Evolutionary conservation across 2,797 vertebrate species (phyloP), one percentile per base, ranked within the genome.

Genomic region (Sebastes melanostomus): DNA sequence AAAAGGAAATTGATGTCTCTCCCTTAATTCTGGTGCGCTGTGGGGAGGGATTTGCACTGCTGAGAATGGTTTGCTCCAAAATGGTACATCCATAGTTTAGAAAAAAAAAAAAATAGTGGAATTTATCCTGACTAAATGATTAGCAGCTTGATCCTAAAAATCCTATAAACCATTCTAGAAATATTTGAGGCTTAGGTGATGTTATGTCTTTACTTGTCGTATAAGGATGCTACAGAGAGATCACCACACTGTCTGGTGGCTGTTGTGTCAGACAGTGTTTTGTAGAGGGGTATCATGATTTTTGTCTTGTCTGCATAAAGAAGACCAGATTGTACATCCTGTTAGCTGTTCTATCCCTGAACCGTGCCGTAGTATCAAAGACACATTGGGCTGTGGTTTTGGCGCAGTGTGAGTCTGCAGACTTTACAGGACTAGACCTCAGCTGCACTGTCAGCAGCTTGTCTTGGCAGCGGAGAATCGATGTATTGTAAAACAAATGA

Each of bases 1-100:
- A 93, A 93, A 93, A 87, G 65, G 66, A 89, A 85, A 94, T 92
- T 92, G 80, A 93, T 92, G 89, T 87, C 75, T 89, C 76, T 79
- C 36, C 55, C 52, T 74, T 82, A 74, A 82, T 69, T 70, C 18
- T 60, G 62, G 20, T 13, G 78, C 63, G 32, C 65, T 68, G 81
- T 73, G 69, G 22, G 73, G 59, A 3, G 27, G 1, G 65, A 67
- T 54, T 8, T 75, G 20, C 67, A 30, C 27, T 60, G 67, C 29
- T 32, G 52, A 66, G 55, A 56, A 77, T 50, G 38, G 22, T 50
- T 84, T 32, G 18, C 25, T 73, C 60, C 38, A 56, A 79, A 76
- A 68, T 72, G n/a, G 30, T 55, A 78, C 66, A 63, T 80, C 34
- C 42, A 67, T 66, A 52, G 75, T 80, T 14, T 32, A 0, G 4